These are phyloP conservation scores for Coremacera marginata DNA, from an alignment of 2,888 invertebrate species.

Conservation along the genomic window DNA sequence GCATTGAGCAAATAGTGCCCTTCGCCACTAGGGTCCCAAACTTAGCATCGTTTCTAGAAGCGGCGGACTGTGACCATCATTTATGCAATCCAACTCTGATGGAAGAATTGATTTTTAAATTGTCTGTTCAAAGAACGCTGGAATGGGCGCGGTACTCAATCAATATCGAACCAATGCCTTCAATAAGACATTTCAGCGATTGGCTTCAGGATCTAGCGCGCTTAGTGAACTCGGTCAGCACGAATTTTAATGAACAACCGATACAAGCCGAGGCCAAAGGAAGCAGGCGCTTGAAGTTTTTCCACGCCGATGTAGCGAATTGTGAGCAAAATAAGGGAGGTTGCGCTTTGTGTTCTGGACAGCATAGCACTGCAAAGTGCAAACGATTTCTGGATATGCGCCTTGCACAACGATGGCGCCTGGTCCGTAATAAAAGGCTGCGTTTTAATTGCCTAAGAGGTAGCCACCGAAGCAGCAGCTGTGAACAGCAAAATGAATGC, in stretches of 20 bases:
- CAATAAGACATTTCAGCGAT: conserved; percentile 35
- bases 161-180: conserved; percentile 26
- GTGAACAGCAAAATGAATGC: conserved; percentile 15
- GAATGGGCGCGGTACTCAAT: conserved; percentile 37
- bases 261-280: not conserved
- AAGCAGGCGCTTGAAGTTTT: not conserved
- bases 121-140: conserved; percentile 32
- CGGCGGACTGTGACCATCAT: conserved; percentile 39
- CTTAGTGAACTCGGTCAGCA: conserved; percentile 17
- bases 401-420: conserved; percentile 24
- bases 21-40: conserved; percentile 41
- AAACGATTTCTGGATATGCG: conserved; percentile 11
- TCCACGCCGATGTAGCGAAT: conserved; percentile 2
- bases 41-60: conserved; percentile 40
- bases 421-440: conserved; percentile 18
- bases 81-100: conserved; percentile 41
- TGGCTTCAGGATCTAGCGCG: conserved; percentile 41
- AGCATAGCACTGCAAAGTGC: not conserved
- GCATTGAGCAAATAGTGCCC: conserved; percentile 32
- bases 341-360: not conserved
- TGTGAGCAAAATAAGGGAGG: not conserved
- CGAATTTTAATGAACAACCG: conserved; percentile 20
- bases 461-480: conserved; percentile 22
- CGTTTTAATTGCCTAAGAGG: conserved; percentile 37
- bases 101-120: conserved; percentile 38